A percentile compares a stretch with the other conserved stretches of the same genome.
These are phyloP conservation scores for Halisarca cf. caerulea DNA, from an alignment of 37 sponge, comb jelly and placozoan genomes.

Conservation along the genomic window DNA sequence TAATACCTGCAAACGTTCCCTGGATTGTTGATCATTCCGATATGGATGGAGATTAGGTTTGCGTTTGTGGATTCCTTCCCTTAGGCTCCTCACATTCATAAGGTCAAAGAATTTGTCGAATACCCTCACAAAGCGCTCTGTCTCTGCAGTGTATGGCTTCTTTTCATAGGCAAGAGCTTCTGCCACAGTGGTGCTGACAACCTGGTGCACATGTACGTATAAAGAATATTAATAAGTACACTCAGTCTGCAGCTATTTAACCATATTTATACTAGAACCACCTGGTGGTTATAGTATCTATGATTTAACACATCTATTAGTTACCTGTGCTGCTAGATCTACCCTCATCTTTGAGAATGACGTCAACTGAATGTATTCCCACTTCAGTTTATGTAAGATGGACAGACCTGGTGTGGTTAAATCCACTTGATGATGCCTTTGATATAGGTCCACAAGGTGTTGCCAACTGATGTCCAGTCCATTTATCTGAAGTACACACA, in stretches of 20 bases:
- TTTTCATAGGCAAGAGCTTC: conserved; percentile 7
- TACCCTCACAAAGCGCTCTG: too few species aligned
- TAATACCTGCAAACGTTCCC: conserved; percentile 29
- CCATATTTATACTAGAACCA: too few species aligned
- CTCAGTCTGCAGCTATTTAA: not conserved
- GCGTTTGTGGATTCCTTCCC: too few species aligned
- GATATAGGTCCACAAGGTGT: conserved; percentile 42
- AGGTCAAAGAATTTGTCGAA: too few species aligned
- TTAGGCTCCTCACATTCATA: too few species aligned
- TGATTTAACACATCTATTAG: too few species aligned
- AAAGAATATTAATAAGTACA: not conserved
- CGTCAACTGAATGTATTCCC: too few species aligned
- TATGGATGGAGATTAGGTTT: too few species aligned
- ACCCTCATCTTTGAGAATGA: too few species aligned
- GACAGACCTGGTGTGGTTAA: conserved; percentile 17
- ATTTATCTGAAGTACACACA: conserved; percentile 26
- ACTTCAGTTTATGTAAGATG: conserved; percentile 38
- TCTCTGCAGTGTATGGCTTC: not conserved
- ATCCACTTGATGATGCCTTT: not conserved
- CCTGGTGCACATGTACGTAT: not conserved
- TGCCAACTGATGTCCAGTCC: conserved; percentile 33
- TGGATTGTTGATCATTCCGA: not conserved
- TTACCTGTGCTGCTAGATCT: too few species aligned
- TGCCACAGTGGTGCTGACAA: conserved; percentile 39
- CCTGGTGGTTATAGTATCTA: not conserved